Conservation (phyloP, 1,140 invertebrate species). For the Pachypsylla venusta region DNA sequence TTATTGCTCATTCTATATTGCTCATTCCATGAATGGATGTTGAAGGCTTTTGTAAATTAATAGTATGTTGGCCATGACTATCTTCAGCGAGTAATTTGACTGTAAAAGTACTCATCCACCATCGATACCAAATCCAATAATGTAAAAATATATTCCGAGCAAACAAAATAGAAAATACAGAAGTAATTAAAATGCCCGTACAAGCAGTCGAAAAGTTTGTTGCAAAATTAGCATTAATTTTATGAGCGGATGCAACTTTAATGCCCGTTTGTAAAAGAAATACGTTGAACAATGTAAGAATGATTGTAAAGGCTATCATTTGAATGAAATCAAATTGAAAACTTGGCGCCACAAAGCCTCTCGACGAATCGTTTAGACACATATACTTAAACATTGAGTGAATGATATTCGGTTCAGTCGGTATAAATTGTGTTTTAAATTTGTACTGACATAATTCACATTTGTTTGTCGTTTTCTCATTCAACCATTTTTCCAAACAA, state of each 20-base stretch:
- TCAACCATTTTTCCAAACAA: constrained; percentile 55
- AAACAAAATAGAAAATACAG: not conserved
- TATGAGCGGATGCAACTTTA: too few species aligned
- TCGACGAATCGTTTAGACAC: not conserved
- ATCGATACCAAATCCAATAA: not conserved
- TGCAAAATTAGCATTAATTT: not conserved
- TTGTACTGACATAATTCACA: constrained; percentile 45
- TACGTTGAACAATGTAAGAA: not conserved
- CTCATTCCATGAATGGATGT: too few species aligned
- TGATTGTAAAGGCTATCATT: not conserved
- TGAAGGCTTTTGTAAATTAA: too few species aligned
- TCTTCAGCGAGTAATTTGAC: too few species aligned
- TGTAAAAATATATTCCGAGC: not conserved
- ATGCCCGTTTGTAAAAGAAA: too few species aligned
- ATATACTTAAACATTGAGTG: not conserved
- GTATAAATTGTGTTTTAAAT: constrained; percentile 30
- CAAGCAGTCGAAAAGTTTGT: not conserved
- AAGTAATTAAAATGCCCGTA: not conserved
- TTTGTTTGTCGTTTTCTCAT: constrained; percentile 38
- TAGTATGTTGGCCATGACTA: too few species aligned
- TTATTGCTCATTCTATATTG: too few species aligned
- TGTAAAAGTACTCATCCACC: not conserved
- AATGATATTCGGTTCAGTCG: not conserved
- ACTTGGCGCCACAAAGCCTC: not conserved
- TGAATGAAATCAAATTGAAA: not conserved